A percentile compares a stretch with the other conserved stretches of the same genome.
These are phyloP conservation scores for Cremastobaeus sp. DNA, from an alignment of 2,888 invertebrate species.

Conservation along the genomic window DNA sequence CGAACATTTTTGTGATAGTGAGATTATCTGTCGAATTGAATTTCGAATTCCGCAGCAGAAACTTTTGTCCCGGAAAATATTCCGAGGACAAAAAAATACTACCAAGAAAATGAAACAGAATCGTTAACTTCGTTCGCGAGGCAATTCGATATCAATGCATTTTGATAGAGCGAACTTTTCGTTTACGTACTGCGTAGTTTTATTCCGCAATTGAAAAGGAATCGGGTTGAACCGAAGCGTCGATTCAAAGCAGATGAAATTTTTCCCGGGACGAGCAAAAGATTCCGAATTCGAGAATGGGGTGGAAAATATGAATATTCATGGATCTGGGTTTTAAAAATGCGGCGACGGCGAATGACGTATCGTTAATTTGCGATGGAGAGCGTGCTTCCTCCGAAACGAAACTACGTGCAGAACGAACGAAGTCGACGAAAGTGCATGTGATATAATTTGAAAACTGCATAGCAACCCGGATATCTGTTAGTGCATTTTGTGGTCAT, in stretches of 20 bases:
- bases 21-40: conserved; percentile 1
- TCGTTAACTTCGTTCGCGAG: too few relatives aligned
- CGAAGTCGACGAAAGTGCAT: conserved; percentile 25
- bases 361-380: conserved; percentile 13
- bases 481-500: conserved; percentile 30
- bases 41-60: too few relatives aligned
- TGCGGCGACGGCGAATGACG: background rate
- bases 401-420: conserved; percentile 19
- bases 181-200: background rate
- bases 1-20: background rate
- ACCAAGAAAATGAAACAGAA: background rate
- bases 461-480: conserved; percentile 29
- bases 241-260: conserved; percentile 14
- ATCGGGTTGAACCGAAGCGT: conserved; percentile 3
- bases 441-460: conserved; percentile 39
- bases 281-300: conserved; percentile 9
- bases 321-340: conserved; percentile 8
- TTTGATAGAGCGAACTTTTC: background rate
- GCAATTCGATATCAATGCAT: background rate
- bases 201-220: background rate
- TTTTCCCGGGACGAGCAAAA: background rate
- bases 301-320: conserved; percentile 34
- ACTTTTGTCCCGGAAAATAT: too few relatives aligned
- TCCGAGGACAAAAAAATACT: background rate
- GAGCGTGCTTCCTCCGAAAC: conserved; percentile 6